phyloP scores from a whole-genome alignment of 2,888 invertebrate genomes.

The Tricholauxania praeusta region DNA sequence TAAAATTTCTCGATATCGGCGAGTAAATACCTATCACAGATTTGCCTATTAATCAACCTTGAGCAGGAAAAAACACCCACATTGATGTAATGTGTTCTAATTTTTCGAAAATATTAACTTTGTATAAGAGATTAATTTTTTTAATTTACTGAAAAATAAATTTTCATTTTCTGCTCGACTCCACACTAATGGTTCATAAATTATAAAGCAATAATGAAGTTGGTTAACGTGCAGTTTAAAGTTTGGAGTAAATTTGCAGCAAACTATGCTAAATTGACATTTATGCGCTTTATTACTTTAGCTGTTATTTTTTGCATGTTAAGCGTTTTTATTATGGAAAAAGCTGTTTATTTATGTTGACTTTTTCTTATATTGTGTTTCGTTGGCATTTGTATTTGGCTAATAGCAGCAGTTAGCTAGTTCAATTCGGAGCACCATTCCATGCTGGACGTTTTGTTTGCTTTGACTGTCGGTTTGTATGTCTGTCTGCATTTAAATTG shows the following conservation, averaged over 20 bases:
- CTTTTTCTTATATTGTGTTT: background rate
- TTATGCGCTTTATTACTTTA: constrained; percentile 28
- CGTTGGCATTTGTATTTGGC: constrained; percentile 25
- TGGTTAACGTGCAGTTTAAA: constrained; percentile 1
- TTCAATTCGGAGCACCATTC: constrained; percentile 20
- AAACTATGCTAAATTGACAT: constrained; percentile 28
- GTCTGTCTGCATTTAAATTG: constrained; percentile 24
- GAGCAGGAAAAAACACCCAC: too few species aligned
- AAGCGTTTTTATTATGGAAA: background rate
- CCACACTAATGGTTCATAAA: constrained; percentile 15
- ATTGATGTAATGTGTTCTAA: too few species aligned
- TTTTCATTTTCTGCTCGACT: too few species aligned
- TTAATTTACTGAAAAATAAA: too few species aligned
- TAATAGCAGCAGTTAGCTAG: constrained; percentile 33
- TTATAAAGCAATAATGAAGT: constrained; percentile 22
- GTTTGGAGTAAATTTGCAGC: constrained; percentile 21
- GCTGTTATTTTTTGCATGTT: constrained; percentile 24
- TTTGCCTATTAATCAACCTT: too few species aligned
- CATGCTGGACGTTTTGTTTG: background rate
- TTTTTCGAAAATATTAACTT: too few species aligned
- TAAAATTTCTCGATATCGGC: too few species aligned
- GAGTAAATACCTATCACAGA: too few species aligned
- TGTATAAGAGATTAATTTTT: too few species aligned
- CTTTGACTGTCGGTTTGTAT: background rate
- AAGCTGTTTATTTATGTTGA: background rate